Conservation (phyloP, 1,140 invertebrate genomes). For the Papilio helenus region DNA sequence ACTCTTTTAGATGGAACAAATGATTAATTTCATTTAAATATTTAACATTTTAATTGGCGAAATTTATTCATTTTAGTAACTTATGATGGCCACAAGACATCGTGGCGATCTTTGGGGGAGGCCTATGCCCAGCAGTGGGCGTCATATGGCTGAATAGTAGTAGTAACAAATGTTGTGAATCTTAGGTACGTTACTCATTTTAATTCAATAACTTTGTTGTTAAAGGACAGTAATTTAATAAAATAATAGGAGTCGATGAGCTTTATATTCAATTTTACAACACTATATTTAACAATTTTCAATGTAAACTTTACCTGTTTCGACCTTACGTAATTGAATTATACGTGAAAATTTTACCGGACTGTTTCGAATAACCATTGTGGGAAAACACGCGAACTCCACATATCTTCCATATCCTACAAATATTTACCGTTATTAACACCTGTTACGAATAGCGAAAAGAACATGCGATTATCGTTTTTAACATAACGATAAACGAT, state of each 20-base stretch:
- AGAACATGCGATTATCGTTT: conserved; percentile 39
- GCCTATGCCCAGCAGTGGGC: too few species aligned
- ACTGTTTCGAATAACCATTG: conserved; percentile 62
- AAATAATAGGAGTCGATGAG: too few species aligned
- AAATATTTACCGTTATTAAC: conserved; percentile 66
- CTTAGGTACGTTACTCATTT: too few species aligned
- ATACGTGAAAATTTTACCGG: conserved; percentile 42
- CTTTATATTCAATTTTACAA: too few species aligned
- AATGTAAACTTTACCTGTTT: not conserved
- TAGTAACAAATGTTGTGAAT: too few species aligned
- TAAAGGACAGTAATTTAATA: too few species aligned
- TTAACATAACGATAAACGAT: conserved; percentile 52
- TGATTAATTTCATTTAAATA: not conserved
- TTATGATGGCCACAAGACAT: too few species aligned
- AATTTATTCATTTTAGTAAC: too few species aligned
- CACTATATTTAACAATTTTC: conserved; percentile 10
- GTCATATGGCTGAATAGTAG: too few species aligned
- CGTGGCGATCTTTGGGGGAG: too few species aligned
- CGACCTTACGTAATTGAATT: conserved; percentile 35
- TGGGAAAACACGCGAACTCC: conserved; percentile 68
- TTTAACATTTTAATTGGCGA: not conserved
- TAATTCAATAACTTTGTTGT: too few species aligned
- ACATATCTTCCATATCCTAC: conserved; percentile 46
- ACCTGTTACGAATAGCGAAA: conserved; percentile 59
- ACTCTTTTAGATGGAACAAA: not conserved